phyloP scores from a whole-genome alignment of 2,797 vertebrate genomes.

The Borostomias antarcticus region DNA sequence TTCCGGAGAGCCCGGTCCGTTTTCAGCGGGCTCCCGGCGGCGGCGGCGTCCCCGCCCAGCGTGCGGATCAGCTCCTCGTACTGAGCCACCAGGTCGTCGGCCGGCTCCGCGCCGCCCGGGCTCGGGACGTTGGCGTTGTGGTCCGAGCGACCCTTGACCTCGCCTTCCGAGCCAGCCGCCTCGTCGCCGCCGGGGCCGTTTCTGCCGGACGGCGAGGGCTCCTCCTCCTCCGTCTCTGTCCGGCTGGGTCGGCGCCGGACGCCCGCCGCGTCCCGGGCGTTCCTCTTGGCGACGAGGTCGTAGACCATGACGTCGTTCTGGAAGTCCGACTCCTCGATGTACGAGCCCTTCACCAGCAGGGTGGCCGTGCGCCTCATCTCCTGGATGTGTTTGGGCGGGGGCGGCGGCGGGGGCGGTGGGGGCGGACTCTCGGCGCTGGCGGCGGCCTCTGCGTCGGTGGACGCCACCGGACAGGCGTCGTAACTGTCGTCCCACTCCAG shows the following conservation, averaged over 20 bases:
- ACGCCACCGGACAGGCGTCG: slow-evolving; percentile 82
- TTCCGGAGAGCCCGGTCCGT: slow-evolving; percentile 60
- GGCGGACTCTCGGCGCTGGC: slow-evolving; percentile 51
- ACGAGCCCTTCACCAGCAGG: slow-evolving; percentile 90
- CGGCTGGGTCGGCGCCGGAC: slow-evolving; percentile 9
- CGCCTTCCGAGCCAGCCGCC: slow-evolving; percentile 43
- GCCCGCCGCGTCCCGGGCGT: slow-evolving; percentile 65
- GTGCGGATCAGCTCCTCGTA: slow-evolving; percentile 91
- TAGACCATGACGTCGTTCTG: slow-evolving; percentile 96
- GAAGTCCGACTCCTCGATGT: slow-evolving; percentile 95
- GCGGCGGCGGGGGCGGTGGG: slow-evolving; percentile 52
- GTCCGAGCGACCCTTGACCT: slow-evolving; percentile 44
- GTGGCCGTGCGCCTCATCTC: slow-evolving; percentile 91
- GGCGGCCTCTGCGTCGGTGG: slow-evolving; percentile 64
- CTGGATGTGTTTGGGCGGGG: slow-evolving; percentile 89
- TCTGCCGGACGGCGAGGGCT: slow-evolving; percentile 59
- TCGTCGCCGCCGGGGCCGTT: slow-evolving; percentile 41
- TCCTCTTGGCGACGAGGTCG: slow-evolving; percentile 89
- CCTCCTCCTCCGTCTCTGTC: slow-evolving; percentile 31
- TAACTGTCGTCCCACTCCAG: slow-evolving; percentile 98
- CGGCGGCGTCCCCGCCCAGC: slow-evolving; percentile 73
- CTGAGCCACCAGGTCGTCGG: slow-evolving; percentile 85
- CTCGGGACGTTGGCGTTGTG: slow-evolving; percentile 54
- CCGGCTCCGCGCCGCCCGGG: slow-evolving; percentile 42
- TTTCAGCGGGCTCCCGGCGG: slow-evolving; percentile 56